A percentile compares a stretch with the other conserved stretches of the same genome.
Conservation (phyloP, 1,140 invertebrate species). For the Ridgeia piscesae region DNA sequence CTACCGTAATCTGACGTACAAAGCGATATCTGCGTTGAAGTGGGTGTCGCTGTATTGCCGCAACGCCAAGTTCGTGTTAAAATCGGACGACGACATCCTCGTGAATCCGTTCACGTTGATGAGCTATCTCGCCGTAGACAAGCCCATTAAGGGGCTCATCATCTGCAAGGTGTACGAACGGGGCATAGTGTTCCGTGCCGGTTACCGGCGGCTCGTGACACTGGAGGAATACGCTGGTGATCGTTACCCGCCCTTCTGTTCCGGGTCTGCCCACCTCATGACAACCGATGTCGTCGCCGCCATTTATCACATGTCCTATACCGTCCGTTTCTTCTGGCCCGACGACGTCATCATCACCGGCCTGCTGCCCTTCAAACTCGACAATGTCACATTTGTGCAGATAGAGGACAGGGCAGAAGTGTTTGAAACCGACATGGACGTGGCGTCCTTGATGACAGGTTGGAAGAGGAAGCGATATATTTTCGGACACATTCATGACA, state of each 20-base stretch:
- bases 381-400: constrained; percentile 27
- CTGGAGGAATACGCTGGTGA: constrained; percentile 26
- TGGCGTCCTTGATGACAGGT: background rate
- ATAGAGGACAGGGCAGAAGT: background rate
- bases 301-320: constrained; percentile 23
- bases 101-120: constrained; percentile 46
- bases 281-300: constrained; percentile 24
- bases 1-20: constrained; percentile 84
- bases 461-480: background rate
- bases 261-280: constrained; percentile 26
- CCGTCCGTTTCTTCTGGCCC: constrained; percentile 39
- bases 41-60: constrained; percentile 71
- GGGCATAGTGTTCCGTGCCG: constrained; percentile 24
- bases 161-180: constrained; percentile 28
- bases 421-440: background rate
- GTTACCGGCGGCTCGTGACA: constrained; percentile 21
- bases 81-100: constrained; percentile 63
- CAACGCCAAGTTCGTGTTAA: constrained; percentile 61
- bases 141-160: constrained; percentile 19
- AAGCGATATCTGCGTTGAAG: constrained; percentile 80
- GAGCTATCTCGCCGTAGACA: background rate
- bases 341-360: constrained; percentile 37
- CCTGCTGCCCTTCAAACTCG: constrained; percentile 28
- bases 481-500: background rate
- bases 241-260: constrained; percentile 30